Conservation (phyloP, 2,113 vertebrate species). For the Pseudopipra pipra region DNA sequence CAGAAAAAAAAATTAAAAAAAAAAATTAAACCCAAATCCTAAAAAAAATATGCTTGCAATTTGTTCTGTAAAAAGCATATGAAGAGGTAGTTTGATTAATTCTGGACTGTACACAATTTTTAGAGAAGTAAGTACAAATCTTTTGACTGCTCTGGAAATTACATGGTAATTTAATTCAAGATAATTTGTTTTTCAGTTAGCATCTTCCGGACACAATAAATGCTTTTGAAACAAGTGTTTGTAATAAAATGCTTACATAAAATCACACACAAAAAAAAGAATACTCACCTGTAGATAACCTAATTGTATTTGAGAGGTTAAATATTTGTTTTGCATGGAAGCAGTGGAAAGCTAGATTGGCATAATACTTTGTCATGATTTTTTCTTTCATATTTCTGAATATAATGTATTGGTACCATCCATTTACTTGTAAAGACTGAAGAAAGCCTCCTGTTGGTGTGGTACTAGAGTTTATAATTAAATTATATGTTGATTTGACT, state of each 20-base stretch:
- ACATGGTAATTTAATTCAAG: conserved; percentile 16
- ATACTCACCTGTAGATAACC: background rate
- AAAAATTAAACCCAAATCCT: background rate
- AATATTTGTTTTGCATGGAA: background rate
- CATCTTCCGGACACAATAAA: background rate
- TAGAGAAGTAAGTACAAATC: background rate
- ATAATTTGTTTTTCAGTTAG: conserved; percentile 30
- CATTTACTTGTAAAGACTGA: background rate
- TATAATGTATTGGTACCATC: background rate
- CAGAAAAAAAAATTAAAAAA: background rate
- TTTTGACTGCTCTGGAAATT: background rate
- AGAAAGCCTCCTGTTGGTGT: background rate
- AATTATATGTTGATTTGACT: background rate
- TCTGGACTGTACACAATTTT: background rate
- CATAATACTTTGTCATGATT: background rate
- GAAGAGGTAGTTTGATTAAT: background rate
- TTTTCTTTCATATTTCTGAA: background rate
- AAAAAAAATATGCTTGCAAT: background rate
- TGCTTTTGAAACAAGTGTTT: conserved; percentile 19
- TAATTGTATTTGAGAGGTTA: background rate
- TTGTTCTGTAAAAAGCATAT: background rate
- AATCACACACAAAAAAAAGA: background rate
- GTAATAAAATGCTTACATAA: background rate
- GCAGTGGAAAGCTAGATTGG: background rate
- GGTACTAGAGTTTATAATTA: background rate